Evolutionary conservation across 2,888 invertebrate genomes (phyloP).

Genomic region (Iselma pallidipennis): DNA sequence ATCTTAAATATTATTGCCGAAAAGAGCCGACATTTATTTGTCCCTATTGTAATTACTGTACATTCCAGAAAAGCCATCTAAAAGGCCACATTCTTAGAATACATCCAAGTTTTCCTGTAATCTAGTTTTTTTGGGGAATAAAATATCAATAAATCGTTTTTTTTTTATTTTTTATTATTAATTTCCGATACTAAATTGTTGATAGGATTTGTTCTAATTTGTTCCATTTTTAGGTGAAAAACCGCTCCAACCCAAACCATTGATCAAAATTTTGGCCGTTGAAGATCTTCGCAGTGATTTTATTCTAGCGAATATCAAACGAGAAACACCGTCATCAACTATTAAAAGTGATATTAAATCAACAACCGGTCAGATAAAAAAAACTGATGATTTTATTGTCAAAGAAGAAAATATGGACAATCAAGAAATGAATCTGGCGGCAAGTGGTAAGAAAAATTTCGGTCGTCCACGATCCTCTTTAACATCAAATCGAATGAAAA

Average conservation of each 20-base stretch:
- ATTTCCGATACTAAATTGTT: neutral
- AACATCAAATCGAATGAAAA: slow-evolving; percentile 36
- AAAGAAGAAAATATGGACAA: slow-evolving; percentile 13
- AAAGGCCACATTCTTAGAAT: slow-evolving; percentile 31
- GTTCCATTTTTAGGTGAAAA: slow-evolving; percentile 8
- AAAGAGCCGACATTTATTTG: slow-evolving; percentile 71
- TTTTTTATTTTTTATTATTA: neutral
- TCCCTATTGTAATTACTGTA: slow-evolving; percentile 67
- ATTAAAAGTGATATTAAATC: slow-evolving; percentile 18
- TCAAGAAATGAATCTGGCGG: slow-evolving; percentile 10
- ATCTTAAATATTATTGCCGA: slow-evolving; percentile 57
- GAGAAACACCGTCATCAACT: slow-evolving; percentile 35
- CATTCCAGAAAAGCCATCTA: slow-evolving; percentile 36
- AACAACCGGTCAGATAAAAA: neutral
- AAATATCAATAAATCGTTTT: neutral
- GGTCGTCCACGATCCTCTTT: neutral
- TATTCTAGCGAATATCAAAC: slow-evolving; percentile 39
- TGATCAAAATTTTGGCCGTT: slow-evolving; percentile 41
- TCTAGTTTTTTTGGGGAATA: no score
- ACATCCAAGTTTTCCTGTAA: slow-evolving; percentile 19
- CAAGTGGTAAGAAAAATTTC: slow-evolving; percentile 1
- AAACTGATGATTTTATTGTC: slow-evolving; percentile 3
- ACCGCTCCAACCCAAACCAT: slow-evolving; percentile 23
- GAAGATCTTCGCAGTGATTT: slow-evolving; percentile 41
- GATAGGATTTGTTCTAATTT: slow-evolving; percentile 5